Evolutionary conservation across 1,140 invertebrate species (phyloP), one percentile per base, ranked within the genome.

Genomic region (Fopius arisanus): DNA sequence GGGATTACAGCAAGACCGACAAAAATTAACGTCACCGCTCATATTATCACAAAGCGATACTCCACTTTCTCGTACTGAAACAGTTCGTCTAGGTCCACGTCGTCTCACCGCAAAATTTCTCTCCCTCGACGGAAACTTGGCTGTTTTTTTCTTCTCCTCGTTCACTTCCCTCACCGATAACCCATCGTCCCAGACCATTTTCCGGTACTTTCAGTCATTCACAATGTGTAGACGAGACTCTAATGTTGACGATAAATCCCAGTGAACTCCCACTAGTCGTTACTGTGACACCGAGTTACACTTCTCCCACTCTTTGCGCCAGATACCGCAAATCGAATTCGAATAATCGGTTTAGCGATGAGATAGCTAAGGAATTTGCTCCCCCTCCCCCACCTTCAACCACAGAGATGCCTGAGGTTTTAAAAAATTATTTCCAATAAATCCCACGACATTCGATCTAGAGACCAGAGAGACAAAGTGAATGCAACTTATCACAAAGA

Each of bases 41-140:
- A 0, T 5, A 14, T 28, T 48, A 48, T 66, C 37, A 66, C 77
- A 66, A 33, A 77, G 75, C 1, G 79, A 76, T 40, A 74, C 74
- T 43, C 70, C 72, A 48, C 73, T 78, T 28, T 79, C 72, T 10
- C 66, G 29, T 14, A 79, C 43, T 5, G 78, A 78, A 19, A 73
- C 70, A 14, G 77, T 74, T 59, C 78, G 79, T 51, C 82, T 71
- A 2, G 80, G 70, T 0, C 78, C 80, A 7, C 83, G 81, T 72
- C 90, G 84, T 41, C 91, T 85, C 26, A 93, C 89, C 51, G 92
- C 92, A 77, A 90, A 90, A 81, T 93, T 92, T 76, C 92, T 88
- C 78, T 92, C 92, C 31, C 92, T 87, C 26, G 91, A 92, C 1
- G 91, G 92, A 81, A 93, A 93, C 75, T 91, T 90, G 63, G 92